Conservation (phyloP, 2,113 vertebrate species). For the Takifugu bimaculatus region DNA sequence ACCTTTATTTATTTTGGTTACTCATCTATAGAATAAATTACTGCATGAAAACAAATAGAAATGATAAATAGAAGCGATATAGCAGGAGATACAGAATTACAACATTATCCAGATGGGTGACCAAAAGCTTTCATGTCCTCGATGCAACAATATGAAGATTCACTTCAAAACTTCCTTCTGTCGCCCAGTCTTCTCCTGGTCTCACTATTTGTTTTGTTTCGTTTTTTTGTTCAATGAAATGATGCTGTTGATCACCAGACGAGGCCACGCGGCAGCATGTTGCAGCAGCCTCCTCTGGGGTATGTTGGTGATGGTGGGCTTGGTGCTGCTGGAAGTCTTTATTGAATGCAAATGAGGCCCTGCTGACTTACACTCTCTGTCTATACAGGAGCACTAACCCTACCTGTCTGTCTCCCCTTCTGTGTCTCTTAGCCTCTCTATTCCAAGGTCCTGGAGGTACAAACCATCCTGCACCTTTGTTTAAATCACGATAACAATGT, state of each 20-base stretch:
- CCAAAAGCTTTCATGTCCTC: conserved; percentile 31
- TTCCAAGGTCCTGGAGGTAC: conserved; percentile 45
- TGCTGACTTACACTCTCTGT: conserved; percentile 26
- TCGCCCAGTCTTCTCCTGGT: conserved; percentile 32
- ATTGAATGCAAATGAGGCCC: conserved; percentile 64
- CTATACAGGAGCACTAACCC: conserved; percentile 26
- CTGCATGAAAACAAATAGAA: too few species aligned
- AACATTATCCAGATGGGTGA: conserved; percentile 32
- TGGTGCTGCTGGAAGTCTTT: conserved; percentile 30
- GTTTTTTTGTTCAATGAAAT: conserved; percentile 42
- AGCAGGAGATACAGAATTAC: conserved; percentile 1
- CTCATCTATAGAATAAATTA: neutral
- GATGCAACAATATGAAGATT: conserved; percentile 19
- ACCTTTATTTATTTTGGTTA: neutral
- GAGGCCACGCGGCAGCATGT: conserved; percentile 29
- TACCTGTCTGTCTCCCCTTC: conserved; percentile 24
- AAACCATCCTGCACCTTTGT: conserved; percentile 46
- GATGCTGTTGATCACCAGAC: conserved; percentile 53
- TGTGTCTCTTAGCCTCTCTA: conserved; percentile 27
- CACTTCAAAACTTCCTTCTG: conserved; percentile 13
- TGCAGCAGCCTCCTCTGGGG: conserved; percentile 37
- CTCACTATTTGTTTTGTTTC: neutral
- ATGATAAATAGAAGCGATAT: neutral
- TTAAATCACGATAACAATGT: conserved; percentile 56
- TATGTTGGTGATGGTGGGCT: conserved; percentile 24